A percentile compares a stretch with the other conserved stretches of the same genome.
Evolutionary conservation across 2,888 invertebrate species (phyloP).

Genomic region (Orthosia gothica): DNA sequence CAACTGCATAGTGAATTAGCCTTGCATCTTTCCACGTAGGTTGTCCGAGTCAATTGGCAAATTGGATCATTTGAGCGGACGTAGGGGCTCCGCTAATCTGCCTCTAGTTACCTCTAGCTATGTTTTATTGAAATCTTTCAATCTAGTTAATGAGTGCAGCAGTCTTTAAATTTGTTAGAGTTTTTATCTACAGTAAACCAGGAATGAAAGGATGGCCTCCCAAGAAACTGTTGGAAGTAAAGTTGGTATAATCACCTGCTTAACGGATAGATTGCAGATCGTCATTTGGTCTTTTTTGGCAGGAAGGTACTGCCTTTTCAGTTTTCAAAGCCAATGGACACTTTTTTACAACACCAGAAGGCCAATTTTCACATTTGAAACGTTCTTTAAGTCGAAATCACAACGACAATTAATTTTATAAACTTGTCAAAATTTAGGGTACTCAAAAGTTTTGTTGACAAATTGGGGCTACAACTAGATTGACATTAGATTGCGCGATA

Average conservation of each 20-base stretch:
- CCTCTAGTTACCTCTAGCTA: slow-evolving; percentile 23
- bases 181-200: neutral
- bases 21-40: slow-evolving; percentile 56
- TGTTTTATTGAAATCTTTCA: slow-evolving; percentile 19
- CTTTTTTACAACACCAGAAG: too few relatives aligned
- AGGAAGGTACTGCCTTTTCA: too few relatives aligned
- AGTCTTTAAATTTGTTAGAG: neutral
- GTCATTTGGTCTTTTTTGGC: too few relatives aligned
- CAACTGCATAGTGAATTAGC: slow-evolving; percentile 49
- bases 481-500: too few relatives aligned
- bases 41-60: slow-evolving; percentile 53
- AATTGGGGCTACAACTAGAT: too few relatives aligned
- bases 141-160: slow-evolving; percentile 26
- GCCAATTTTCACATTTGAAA: too few relatives aligned
- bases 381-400: too few relatives aligned
- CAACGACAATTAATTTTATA: too few relatives aligned
- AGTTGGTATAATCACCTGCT: neutral
- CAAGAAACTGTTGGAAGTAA: neutral
- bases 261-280: neutral
- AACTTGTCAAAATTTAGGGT: too few relatives aligned
- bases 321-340: too few relatives aligned
- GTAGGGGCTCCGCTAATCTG: slow-evolving; percentile 48
- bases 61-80: slow-evolving; percentile 53
- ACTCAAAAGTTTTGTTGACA: too few relatives aligned
- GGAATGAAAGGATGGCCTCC: neutral